Percentiles rank a stretch among this genome's conserved stretches.
Evolutionary conservation across 2,888 invertebrate genomes (phyloP).

Genomic region (Phyto melanocephala): DNA sequence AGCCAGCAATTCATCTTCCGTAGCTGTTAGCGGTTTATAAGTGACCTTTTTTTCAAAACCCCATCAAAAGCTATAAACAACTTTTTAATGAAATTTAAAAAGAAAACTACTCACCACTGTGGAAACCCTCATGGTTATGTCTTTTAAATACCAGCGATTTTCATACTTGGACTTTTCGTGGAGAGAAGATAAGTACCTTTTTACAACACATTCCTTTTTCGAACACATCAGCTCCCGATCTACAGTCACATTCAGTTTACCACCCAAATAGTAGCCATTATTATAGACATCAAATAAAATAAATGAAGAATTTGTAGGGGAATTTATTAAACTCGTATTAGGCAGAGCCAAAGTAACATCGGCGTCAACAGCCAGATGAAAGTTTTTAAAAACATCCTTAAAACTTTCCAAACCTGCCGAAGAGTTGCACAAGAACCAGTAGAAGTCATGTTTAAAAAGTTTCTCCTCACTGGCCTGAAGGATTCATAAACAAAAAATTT

Average conservation of each 20-base stretch:
- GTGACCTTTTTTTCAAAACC: slow-evolving; percentile 55
- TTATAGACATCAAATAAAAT: slow-evolving; percentile 76
- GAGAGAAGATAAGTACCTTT: slow-evolving; percentile 68
- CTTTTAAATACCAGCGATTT: slow-evolving; percentile 71
- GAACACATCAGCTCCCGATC: slow-evolving; percentile 70
- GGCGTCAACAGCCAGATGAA: slow-evolving; percentile 74
- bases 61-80: too few species aligned
- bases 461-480: slow-evolving; percentile 70
- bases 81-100: neutral
- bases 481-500: neutral
- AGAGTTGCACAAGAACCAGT: slow-evolving; percentile 73
- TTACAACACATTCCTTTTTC: slow-evolving; percentile 56
- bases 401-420: slow-evolving; percentile 59
- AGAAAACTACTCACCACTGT: slow-evolving; percentile 71
- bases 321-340: neutral
- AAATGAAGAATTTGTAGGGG: slow-evolving; percentile 43
- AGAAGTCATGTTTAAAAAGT: slow-evolving; percentile 71
- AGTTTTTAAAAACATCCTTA: slow-evolving; percentile 67
- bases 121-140: slow-evolving; percentile 72
- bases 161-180: slow-evolving; percentile 70
- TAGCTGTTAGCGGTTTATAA: slow-evolving; percentile 64
- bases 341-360: slow-evolving; percentile 70
- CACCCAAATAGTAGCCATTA: slow-evolving; percentile 76
- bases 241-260: slow-evolving; percentile 74
- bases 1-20: slow-evolving; percentile 65